Evolutionary conservation across 2,888 invertebrate genomes (phyloP), one percentile per base, ranked within the genome.

Genomic region (Pollenia amentaria): DNA sequence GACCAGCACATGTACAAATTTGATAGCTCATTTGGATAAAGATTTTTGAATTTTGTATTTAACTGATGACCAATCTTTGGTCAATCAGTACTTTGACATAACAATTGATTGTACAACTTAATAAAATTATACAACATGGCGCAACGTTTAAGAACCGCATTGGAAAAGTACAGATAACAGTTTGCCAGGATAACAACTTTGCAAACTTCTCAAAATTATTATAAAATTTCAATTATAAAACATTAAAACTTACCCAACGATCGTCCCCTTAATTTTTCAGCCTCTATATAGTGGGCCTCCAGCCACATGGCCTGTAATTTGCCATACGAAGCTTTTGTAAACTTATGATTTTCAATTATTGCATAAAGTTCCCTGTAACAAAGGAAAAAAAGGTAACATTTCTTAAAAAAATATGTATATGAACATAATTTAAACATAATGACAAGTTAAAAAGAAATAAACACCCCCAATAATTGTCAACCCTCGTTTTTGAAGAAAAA

Each of bases 301-400:
- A 98, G 94, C 98, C 98, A 98, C 97, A 98, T 97, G 72, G 97
- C 97, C 90, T 96, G 96, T 72, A 98, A 94, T 93, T 98, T 98
- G 67, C 96, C 96, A 94, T 98, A 98, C 12, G 97, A 97, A 89
- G 96, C 96, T 94, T 97, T 97, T 90, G 97, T 96, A 94, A 98
- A 98, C 92, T 97, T 97, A 94, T 98, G 97, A 93, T 96, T 95
- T 94, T 98, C 98, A 89, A 98, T 94, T 91, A 98, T 97, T 90
- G 96, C 95, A 94, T 98, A 98, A 90, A 98, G 94, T 93, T 98
- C 98, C 89, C 97, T 93, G 91, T 38, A 69, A 81, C 12, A 72
- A 70, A 55, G 69, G 18, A 48, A 77, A 73, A 65, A 51, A 57
- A 38, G n/a, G 42, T 51, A 51, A 76, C 62, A 82, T 44, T 67